These are phyloP conservation scores for Melitaea athalia DNA, from an alignment of 2,888 invertebrate genomes.

Conservation along the genomic window DNA sequence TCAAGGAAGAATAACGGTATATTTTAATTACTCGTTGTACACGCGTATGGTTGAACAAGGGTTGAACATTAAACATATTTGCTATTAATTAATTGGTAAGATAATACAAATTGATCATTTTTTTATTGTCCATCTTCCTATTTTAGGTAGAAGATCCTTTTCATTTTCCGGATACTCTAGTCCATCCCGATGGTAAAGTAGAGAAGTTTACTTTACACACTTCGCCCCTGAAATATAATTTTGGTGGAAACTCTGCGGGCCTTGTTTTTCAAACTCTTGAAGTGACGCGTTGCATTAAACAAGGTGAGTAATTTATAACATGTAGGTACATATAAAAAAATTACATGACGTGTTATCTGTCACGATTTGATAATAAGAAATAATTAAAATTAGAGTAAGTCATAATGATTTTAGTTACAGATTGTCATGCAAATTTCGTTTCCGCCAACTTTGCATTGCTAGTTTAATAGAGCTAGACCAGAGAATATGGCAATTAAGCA, in stretches of 20 bases:
- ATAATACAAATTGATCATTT: not conserved
- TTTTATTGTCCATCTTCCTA: constrained; percentile 21
- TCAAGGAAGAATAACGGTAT: constrained; percentile 83
- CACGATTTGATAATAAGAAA: not conserved
- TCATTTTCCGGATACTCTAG: constrained; percentile 85
- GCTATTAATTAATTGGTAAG: no score
- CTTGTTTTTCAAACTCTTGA: constrained; percentile 89
- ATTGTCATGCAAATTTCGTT: no score
- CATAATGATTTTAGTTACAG: no score
- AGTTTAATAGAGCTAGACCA: no score
- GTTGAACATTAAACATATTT: no score
- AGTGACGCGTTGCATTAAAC: constrained; percentile 85
- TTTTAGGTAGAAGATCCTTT: constrained; percentile 77
- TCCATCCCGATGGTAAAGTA: constrained; percentile 79
- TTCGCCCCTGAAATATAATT: constrained; percentile 80
- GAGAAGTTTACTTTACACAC: constrained; percentile 83
- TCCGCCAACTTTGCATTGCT: no score
- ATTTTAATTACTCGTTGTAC: constrained; percentile 12
- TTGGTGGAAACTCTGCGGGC: constrained; percentile 85
- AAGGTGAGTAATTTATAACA: constrained; percentile 53
- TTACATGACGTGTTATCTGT: not conserved
- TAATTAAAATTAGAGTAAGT: no score
- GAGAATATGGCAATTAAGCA: no score
- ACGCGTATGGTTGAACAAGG: no score
- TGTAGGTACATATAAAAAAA: not conserved